Evolutionary conservation across 1,140 invertebrate species (phyloP).

Genomic region (Neelides sp.): DNA sequence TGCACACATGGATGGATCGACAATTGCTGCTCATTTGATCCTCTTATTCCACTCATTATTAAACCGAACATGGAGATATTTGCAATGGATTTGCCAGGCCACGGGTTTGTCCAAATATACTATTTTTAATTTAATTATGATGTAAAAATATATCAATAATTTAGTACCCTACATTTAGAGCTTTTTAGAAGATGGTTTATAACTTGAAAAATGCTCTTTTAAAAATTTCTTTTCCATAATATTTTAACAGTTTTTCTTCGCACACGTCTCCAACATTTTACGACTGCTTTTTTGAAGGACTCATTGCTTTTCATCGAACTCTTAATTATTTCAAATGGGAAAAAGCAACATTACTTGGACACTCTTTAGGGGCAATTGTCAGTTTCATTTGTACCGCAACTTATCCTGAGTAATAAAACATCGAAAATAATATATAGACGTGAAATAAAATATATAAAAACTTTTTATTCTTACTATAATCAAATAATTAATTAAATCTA

Average conservation of each 20-base stretch:
- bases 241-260: conserved; percentile 33
- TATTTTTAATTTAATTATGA: too few relatives aligned
- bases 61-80: conserved; percentile 17
- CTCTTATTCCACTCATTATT: conserved; percentile 33
- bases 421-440: conserved; percentile 33
- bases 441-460: too few relatives aligned
- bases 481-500: not conserved
- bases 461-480: not conserved
- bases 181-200: too few relatives aligned
- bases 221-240: too few relatives aligned
- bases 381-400: conserved; percentile 33
- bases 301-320: conserved; percentile 32
- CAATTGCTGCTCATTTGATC: conserved; percentile 37
- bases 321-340: conserved; percentile 34
- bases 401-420: conserved; percentile 33
- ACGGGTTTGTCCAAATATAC: too few relatives aligned
- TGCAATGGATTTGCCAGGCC: conserved; percentile 33
- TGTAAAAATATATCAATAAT: too few relatives aligned
- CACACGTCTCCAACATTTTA: conserved; percentile 31
- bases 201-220: too few relatives aligned
- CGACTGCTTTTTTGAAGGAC: conserved; percentile 24
- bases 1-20: conserved; percentile 59
- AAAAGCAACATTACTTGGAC: conserved; percentile 35
- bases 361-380: conserved; percentile 36
- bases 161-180: too few relatives aligned